These are phyloP conservation scores for Chelonus insularis DNA, from an alignment of 1,140 invertebrate genomes.

Conservation along the genomic window DNA sequence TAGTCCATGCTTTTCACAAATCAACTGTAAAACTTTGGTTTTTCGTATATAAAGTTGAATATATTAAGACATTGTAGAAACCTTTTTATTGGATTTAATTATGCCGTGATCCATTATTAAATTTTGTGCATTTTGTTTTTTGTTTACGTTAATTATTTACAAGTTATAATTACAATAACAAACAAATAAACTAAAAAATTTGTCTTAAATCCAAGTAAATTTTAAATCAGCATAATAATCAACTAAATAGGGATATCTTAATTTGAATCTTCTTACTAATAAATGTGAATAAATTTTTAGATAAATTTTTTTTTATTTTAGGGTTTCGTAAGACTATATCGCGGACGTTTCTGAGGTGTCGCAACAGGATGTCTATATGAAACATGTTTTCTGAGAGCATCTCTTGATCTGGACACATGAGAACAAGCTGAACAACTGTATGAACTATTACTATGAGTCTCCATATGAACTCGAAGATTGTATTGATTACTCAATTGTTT, in stretches of 20 bases:
- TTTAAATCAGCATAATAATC: no score
- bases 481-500: conserved; percentile 89
- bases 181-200: no score
- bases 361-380: conserved; percentile 78
- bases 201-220: no score
- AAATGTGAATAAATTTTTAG: conserved; percentile 8
- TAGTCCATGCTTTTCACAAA: no score
- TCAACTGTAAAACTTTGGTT: no score
- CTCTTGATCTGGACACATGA: conserved; percentile 81
- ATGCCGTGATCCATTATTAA: no score
- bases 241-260: not conserved
- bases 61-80: no score
- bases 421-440: conserved; percentile 81
- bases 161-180: no score
- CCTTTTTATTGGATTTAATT: no score
- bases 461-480: conserved; percentile 85
- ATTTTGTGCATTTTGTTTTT: no score
- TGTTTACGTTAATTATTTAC: no score
- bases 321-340: conserved; percentile 41
- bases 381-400: conserved; percentile 84
- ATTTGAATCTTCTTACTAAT: not conserved
- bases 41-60: no score
- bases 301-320: conserved; percentile 19
- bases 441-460: conserved; percentile 82
- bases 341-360: conserved; percentile 53